These are phyloP conservation scores for Tipula helvola DNA, from an alignment of 2,888 invertebrate species.

Conservation along the genomic window DNA sequence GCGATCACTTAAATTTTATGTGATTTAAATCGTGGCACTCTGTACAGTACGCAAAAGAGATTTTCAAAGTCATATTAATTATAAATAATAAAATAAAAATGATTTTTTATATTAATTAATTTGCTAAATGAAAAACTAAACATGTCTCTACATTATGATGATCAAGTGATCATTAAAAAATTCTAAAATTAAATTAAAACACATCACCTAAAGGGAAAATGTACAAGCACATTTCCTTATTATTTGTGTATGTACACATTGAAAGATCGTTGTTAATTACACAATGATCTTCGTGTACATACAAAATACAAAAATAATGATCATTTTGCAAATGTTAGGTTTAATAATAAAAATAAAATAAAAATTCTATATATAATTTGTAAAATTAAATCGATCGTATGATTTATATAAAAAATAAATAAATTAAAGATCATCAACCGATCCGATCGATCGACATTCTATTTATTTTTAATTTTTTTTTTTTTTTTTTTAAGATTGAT, in stretches of 20 bases:
- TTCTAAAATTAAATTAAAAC: background rate
- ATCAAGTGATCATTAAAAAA: background rate
- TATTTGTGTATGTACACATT: background rate
- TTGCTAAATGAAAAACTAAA: background rate
- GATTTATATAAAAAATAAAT: background rate
- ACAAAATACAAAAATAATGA: background rate
- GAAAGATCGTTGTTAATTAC: background rate
- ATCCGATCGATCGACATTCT: background rate
- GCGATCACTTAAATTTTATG: background rate
- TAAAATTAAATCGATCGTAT: background rate
- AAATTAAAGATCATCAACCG: background rate
- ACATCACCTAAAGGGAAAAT: background rate
- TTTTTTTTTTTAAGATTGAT: background rate
- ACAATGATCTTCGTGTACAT: background rate
- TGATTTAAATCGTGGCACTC: background rate
- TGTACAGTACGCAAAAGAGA: background rate
- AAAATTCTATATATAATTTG: background rate
- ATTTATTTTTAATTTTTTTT: background rate
- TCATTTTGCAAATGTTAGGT: background rate
- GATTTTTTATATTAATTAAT: background rate
- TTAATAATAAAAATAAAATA: background rate
- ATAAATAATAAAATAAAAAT: background rate
- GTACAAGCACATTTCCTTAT: background rate
- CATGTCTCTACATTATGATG: background rate
- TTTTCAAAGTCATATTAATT: background rate